These are phyloP conservation scores for Drosophila rhopaloa DNA, from an alignment of 1,140 invertebrate genomes.

Conservation along the genomic window DNA sequence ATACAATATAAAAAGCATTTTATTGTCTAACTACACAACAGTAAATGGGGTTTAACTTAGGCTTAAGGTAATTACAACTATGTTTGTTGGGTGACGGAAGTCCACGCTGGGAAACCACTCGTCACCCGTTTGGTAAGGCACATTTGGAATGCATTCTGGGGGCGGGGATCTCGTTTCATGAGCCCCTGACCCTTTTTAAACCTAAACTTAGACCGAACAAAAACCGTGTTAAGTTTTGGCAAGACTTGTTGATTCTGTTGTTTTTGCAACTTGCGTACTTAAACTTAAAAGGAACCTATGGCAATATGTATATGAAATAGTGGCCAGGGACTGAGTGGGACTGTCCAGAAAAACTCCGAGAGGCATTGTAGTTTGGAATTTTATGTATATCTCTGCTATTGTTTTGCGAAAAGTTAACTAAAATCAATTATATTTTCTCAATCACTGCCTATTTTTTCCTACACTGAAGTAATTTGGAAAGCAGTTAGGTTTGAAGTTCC, in stretches of 20 bases:
- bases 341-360: background rate
- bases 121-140: conserved; percentile 59
- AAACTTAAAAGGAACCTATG: conserved; percentile 72
- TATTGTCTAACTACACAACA: conserved; percentile 82
- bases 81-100: conserved; percentile 3
- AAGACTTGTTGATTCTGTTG: conserved; percentile 84
- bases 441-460: too few species aligned
- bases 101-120: background rate
- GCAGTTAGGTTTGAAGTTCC: too few species aligned
- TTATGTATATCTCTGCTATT: too few species aligned
- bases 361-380: too few species aligned
- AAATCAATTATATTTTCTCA: too few species aligned
- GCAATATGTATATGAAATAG: conserved; percentile 39
- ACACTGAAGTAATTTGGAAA: too few species aligned
- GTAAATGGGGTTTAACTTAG: conserved; percentile 28
- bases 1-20: conserved; percentile 52
- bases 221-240: conserved; percentile 73
- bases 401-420: too few species aligned
- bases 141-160: conserved; percentile 78
- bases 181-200: conserved; percentile 13
- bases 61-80: conserved; percentile 7
- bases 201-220: conserved; percentile 38
- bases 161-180: conserved; percentile 8
- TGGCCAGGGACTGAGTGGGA: conserved; percentile 11
- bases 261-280: conserved; percentile 50